Conservation (phyloP, 2,113 vertebrate species). For the Orientallactaga bullata region DNA sequence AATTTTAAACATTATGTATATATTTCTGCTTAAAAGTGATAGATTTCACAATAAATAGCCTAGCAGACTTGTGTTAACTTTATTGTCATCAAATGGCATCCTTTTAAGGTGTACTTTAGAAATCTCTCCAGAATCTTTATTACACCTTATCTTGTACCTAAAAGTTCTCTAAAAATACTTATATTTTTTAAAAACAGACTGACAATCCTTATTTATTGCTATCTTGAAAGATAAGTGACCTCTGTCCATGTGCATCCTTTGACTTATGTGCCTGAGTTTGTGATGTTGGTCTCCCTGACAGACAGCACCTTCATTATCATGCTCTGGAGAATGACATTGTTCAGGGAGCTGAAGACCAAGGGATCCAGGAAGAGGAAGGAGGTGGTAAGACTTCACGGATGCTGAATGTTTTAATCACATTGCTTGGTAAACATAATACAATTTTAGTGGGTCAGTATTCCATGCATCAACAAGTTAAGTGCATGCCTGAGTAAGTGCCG, state of each 20-base stretch:
- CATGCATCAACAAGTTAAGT: background rate
- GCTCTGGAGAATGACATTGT: constrained; percentile 92
- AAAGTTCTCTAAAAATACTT: background rate
- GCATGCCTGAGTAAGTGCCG: too few species aligned
- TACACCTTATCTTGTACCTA: background rate
- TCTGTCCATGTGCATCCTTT: background rate
- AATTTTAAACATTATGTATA: constrained; percentile 5
- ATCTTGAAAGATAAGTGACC: constrained; percentile 48
- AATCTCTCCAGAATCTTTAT: background rate
- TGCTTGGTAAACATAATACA: background rate
- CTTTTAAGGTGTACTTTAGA: constrained; percentile 1
- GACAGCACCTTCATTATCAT: constrained; percentile 91
- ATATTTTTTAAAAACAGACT: background rate
- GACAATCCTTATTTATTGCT: background rate
- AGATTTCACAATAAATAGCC: background rate
- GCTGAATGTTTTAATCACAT: background rate
- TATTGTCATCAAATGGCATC: background rate
- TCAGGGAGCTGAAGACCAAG: constrained; percentile 90
- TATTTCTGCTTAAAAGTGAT: background rate
- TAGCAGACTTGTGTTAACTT: background rate
- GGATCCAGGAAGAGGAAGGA: constrained; percentile 90
- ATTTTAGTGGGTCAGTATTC: background rate
- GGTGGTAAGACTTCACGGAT: constrained; percentile 80
- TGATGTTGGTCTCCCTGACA: constrained; percentile 80
- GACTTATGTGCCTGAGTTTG: constrained; percentile 28